Percentiles rank a stretch among this genome's conserved stretches.
Conservation (phyloP, 2,113 vertebrate genomes). For the Nicator chloris region DNA sequence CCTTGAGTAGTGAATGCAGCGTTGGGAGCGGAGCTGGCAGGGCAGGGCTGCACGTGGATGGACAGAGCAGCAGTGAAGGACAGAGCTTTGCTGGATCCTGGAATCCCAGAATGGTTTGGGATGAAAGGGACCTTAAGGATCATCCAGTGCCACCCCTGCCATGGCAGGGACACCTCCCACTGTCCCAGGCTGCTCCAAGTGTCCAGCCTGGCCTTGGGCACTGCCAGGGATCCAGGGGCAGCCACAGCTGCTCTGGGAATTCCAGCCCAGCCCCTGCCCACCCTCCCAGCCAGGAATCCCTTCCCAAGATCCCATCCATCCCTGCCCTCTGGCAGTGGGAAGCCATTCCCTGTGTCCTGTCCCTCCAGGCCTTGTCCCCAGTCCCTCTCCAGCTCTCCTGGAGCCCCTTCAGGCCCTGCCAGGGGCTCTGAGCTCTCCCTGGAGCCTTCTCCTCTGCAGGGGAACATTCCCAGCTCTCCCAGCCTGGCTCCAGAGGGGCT, state of each 20-base stretch:
- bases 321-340: not conserved
- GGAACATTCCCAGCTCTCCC: not conserved
- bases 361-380: not conserved
- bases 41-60: not conserved
- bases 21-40: accelerated
- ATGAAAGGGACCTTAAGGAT: accelerated
- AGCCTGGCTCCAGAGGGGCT: not conserved
- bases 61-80: not conserved
- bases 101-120: not conserved
- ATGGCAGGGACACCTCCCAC: not conserved
- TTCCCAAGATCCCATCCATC: not conserved
- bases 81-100: not conserved
- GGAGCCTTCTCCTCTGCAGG: not conserved
- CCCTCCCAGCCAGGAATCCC: not conserved
- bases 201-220: not conserved
- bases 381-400: not conserved
- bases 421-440: not conserved
- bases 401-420: not conserved
- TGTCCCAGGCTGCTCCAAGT: not conserved
- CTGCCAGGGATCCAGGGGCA: not conserved
- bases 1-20: accelerated
- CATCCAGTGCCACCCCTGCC: not conserved
- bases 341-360: not conserved
- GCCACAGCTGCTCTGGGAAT: not conserved
- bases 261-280: not conserved